Base-by-base conservation (phyloP, 1,140 invertebrate genomes). In the Lepidurus arcticus region DNA sequence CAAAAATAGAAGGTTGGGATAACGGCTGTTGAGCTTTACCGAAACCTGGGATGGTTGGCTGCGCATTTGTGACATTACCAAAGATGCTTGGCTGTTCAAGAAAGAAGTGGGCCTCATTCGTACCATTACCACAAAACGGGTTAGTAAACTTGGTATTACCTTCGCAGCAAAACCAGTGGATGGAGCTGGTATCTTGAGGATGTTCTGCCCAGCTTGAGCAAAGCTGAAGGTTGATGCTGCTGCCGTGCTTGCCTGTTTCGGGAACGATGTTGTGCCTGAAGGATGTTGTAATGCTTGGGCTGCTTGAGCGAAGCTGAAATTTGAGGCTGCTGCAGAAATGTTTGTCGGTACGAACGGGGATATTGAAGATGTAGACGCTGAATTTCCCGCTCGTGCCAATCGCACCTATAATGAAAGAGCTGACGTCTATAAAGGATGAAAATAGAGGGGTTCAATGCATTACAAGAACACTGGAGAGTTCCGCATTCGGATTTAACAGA, bases 21-120 rank as follows among this genome's bases (percentile, higher is more conserved):
- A 65, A 21, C 53, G 53, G 53, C 8, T 65, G 53, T 65, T 65
- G 53, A 65, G 21, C 53, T 13, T 65, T 65, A 65, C 53, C 53
- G 53, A 65, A 65, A 65, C 53, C 21, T n/a, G n/a, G 21, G 21
- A 65, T 21, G 21, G 53, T 13, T 65, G 53, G 16, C 21, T 65
- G 53, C 53, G 53, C 16, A 21, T 13, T 21, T 7, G 16, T 21
- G 21, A 21, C 16, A 16, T n/a, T n/a, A 13, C 53, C 53, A 21
- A 65, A 65, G 6, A 65, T 21, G 53, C 53, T 65, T n/a, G 16
- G 6, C 53, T 65, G 53, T 21, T 65, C 16, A 9, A 65, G 21
- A n/a, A 65, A 65, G 53, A 65, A 65, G 4, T 34, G 34, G 34
- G 34, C 34, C 34, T 34, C 34, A 34, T 34, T 34, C 34, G 34